phyloP scores from a whole-genome alignment of 2,888 invertebrate species.

The Brachylomia viminalis region DNA sequence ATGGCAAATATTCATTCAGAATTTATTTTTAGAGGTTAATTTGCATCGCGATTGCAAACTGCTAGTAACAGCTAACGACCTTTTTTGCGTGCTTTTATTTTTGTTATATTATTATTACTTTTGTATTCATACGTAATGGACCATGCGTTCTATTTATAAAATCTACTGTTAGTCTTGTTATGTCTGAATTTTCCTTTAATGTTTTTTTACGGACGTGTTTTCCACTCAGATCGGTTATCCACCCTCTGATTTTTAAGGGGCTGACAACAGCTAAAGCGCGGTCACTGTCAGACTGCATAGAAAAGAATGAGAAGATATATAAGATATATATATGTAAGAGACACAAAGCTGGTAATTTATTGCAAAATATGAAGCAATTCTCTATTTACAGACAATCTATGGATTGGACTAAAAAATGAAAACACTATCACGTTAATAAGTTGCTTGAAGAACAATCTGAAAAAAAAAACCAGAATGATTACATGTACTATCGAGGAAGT shows the following conservation, averaged over 20 bases:
- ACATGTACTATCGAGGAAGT: too few relatives aligned
- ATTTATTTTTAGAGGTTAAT: conserved; percentile 58
- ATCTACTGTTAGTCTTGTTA: neutral
- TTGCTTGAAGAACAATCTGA: too few relatives aligned
- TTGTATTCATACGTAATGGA: neutral
- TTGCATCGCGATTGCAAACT: conserved; percentile 23
- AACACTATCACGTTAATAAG: too few relatives aligned
- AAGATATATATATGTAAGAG: too few relatives aligned
- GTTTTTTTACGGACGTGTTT: neutral
- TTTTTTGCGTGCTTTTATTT: conserved; percentile 30
- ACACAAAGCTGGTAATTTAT: too few relatives aligned
- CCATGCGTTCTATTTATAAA: neutral
- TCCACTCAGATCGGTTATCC: neutral
- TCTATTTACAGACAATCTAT: too few relatives aligned
- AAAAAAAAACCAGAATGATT: too few relatives aligned
- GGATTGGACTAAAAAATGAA: too few relatives aligned
- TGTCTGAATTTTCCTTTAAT: neutral
- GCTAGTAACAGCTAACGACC: conserved; percentile 11
- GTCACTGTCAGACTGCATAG: too few relatives aligned
- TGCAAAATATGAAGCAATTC: too few relatives aligned
- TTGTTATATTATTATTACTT: conserved; percentile 6
- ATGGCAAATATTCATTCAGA: conserved; percentile 61
- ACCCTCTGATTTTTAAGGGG: neutral
- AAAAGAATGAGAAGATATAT: too few relatives aligned
- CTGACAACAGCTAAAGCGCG: too few relatives aligned